Evolutionary conservation across 2,888 invertebrate genomes (phyloP), one percentile per base, ranked within the genome.

Genomic region (Erebia aethiops): DNA sequence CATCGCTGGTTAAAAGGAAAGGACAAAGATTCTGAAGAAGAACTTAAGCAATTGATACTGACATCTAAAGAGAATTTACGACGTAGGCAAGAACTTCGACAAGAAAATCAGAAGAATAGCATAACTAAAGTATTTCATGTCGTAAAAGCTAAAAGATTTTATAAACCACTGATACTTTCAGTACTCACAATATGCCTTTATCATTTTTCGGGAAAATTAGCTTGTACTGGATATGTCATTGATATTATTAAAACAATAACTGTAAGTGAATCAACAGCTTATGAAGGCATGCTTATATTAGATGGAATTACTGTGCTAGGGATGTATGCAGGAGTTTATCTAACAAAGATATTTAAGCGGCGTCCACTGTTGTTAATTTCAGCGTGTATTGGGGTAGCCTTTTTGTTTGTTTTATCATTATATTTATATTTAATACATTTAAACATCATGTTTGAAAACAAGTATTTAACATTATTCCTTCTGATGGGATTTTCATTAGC

Each of bases 281-380:
- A 78, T 57, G 68, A 63, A 3, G 75, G 76, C 10, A 79, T 79
- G 78, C 67, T 79, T 26, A 69, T 77, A n/a, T 64, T 79, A 46
- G 79, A 79, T 43, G 76, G 80, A 13, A 66, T 78, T 1, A 77
- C 80, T 16, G 75, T 81, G 1, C 10, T 79, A 0, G 79, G 83
- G 62, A 85, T 85, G 84, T 88, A 87, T 76, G 51, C 83, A 18
- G 89, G 88, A 26, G 85, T 88, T 78, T 77, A 71, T 10, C 21
- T 80, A 7, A 73, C 81, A 0, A 84, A 76, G 74, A 61, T 72
- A 18, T 49, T 81, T 0, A 84, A 77, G 71, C 76, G 82, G 57
- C 77, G 84, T 26, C 69, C 78, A 1, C 73, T 84, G 14, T 73
- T 87, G 2, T 62, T 86, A 1, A 58, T 66, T 0, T 67, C 81